Percentiles rank a stretch among this genome's conserved stretches.
Conservation (phyloP, 2,888 invertebrate genomes). For the Melanargia galathea region DNA sequence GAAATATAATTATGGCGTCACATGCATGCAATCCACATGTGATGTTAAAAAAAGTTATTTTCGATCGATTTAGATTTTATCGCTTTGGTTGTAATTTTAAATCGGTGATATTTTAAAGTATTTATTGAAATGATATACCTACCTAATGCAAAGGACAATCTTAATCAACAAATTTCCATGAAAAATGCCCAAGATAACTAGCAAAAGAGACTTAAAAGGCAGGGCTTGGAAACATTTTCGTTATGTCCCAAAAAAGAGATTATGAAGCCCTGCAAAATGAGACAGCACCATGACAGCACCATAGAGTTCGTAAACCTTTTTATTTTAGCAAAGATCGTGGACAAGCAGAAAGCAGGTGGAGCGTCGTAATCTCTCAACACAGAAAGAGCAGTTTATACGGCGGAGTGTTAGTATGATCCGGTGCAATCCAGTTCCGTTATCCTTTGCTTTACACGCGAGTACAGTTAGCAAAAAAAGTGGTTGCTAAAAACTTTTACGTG, state of each 20-base stretch:
- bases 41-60: no score
- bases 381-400: conserved; percentile 30
- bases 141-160: no score
- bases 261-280: not conserved
- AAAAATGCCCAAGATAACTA: not conserved
- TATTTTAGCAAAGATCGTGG: conserved; percentile 15
- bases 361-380: conserved; percentile 29
- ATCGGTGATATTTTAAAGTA: no score
- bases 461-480: conserved; percentile 22
- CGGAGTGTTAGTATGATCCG: conserved; percentile 41
- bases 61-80: no score
- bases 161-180: no score
- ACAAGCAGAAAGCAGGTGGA: conserved; percentile 19
- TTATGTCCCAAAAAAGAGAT: not conserved
- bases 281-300: conserved; percentile 1
- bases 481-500: not conserved
- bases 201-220: not conserved
- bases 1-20: no score
- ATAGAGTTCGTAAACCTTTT: conserved; percentile 20
- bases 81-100: no score
- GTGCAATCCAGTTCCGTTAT: conserved; percentile 44
- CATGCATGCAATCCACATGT: no score
- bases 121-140: no score
- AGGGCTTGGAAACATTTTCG: conserved; percentile 1
- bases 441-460: conserved; percentile 36